Evolutionary conservation across 2,888 invertebrate genomes (phyloP).

Genomic region (Corbicula japonica): DNA sequence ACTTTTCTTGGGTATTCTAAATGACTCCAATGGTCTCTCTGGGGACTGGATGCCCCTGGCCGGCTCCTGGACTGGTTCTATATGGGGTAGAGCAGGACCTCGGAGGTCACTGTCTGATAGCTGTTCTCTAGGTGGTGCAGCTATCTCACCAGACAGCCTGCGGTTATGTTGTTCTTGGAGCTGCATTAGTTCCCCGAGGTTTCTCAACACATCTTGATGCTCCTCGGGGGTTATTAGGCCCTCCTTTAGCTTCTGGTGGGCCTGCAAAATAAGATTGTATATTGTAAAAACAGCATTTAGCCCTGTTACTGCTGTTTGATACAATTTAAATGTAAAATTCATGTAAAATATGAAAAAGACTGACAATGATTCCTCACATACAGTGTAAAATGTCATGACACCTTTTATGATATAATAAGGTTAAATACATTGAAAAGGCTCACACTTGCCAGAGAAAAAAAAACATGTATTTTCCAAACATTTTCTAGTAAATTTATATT

Average conservation of each 20-base stretch:
- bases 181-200: conserved; percentile 73
- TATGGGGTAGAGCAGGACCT: background rate
- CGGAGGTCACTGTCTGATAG: conserved; percentile 10
- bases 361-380: too few species aligned
- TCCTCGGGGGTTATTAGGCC: conserved; percentile 87
- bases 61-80: background rate
- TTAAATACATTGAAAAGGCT: too few species aligned
- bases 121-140: background rate
- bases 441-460: too few species aligned
- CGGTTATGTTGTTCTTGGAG: conserved; percentile 49
- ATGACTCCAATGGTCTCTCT: conserved; percentile 48
- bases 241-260: conserved; percentile 92
- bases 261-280: conserved; percentile 88
- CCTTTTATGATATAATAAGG: too few species aligned
- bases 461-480: too few species aligned
- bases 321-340: too few species aligned
- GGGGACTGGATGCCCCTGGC: conserved; percentile 31
- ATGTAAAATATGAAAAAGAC: too few species aligned
- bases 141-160: conserved; percentile 27
- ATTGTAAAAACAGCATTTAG: too few species aligned
- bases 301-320: too few species aligned
- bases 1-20: conserved; percentile 52
- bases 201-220: conserved; percentile 82
- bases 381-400: too few species aligned
- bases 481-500: too few species aligned